Conservation (phyloP, 1,140 invertebrate species). For the Yoshiicerus persimilis region DNA sequence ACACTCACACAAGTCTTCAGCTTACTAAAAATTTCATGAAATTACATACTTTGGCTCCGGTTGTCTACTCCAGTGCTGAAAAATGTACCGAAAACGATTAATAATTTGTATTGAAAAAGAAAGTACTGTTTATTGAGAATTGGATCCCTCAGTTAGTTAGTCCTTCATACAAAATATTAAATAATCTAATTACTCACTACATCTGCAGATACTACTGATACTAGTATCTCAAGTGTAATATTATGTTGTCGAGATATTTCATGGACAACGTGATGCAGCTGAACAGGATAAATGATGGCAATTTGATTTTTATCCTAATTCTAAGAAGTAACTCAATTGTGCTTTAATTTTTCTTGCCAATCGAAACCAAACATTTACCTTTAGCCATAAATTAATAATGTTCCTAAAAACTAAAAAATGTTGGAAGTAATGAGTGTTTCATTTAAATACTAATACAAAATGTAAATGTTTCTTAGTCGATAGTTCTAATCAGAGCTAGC, state of each 20-base stretch:
- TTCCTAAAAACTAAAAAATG: background rate
- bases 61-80: background rate
- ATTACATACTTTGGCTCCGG: background rate
- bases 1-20: too few species aligned
- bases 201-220: background rate
- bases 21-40: too few species aligned
- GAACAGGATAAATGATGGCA: background rate
- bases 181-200: background rate
- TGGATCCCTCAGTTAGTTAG: background rate
- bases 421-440: background rate
- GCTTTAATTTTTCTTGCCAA: background rate
- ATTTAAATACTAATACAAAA: constrained; percentile 16
- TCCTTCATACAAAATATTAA: background rate
- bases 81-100: background rate
- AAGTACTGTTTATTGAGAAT: background rate
- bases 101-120: background rate
- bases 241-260: too few species aligned
- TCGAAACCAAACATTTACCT: background rate
- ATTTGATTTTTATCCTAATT: background rate
- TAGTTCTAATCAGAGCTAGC: background rate
- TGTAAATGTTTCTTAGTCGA: constrained; percentile 16
- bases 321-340: background rate
- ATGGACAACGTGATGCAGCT: background rate
- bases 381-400: background rate
- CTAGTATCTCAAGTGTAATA: background rate